Conservation (phyloP, 2,113 vertebrate genomes). For the Lepidothrix coronata region DNA sequence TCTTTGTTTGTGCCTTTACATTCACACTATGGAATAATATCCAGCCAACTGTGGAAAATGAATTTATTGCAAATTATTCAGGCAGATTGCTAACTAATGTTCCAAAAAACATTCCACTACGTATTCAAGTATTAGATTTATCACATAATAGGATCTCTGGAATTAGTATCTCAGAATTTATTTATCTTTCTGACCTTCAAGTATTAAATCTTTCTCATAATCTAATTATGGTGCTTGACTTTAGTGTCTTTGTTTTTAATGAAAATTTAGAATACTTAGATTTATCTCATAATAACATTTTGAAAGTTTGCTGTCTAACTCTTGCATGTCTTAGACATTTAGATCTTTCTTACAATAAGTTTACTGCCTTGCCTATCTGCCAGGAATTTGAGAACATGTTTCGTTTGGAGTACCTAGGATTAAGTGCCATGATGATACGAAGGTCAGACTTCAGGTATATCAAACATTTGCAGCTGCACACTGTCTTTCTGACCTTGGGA, state of each 20-base stretch:
- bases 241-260: constrained; percentile 76
- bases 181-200: constrained; percentile 63
- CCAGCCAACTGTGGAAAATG: constrained; percentile 25
- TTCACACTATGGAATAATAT: constrained; percentile 1
- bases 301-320: constrained; percentile 68
- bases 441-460: constrained; percentile 73
- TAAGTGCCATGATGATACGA: constrained; percentile 74
- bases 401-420: constrained; percentile 75
- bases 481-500: constrained; percentile 75
- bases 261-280: constrained; percentile 78
- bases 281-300: constrained; percentile 84
- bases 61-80: constrained; percentile 66
- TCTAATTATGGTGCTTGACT: constrained; percentile 67
- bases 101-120: constrained; percentile 54
- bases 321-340: constrained; percentile 70
- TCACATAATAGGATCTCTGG: constrained; percentile 80
- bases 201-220: constrained; percentile 85
- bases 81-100: constrained; percentile 38
- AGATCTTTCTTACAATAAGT: constrained; percentile 82
- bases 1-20: not conserved
- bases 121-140: constrained; percentile 74
- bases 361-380: constrained; percentile 76
- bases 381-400: constrained; percentile 73
- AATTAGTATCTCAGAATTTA: constrained; percentile 72
- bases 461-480: constrained; percentile 59